phyloP scores from a whole-genome alignment of 2,797 vertebrate species.

The Manis pentadactyla region DNA sequence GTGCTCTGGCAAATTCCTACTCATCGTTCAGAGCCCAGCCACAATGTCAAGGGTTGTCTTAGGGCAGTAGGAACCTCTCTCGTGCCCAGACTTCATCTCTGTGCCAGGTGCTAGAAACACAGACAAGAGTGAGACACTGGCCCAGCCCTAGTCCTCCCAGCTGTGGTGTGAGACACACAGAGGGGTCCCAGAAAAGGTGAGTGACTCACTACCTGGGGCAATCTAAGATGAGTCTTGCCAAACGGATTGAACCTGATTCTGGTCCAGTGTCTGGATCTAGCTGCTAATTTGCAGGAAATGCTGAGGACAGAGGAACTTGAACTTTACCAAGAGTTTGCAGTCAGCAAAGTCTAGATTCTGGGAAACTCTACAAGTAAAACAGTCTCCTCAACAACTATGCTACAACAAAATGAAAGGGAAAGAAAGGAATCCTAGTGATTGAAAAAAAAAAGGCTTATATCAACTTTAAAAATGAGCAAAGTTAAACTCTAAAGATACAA shows the following conservation, averaged over 20 bases:
- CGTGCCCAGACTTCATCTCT: neutral
- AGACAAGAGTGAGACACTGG: neutral
- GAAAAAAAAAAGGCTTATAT: neutral
- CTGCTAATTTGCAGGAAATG: neutral
- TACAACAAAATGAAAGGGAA: neutral
- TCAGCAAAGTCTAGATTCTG: neutral
- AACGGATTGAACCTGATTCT: neutral
- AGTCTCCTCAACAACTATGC: neutral
- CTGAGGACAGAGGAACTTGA: neutral
- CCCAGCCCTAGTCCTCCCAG: neutral
- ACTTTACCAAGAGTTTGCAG: neutral
- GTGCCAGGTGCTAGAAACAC: neutral
- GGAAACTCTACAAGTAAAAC: neutral
- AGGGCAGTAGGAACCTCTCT: neutral
- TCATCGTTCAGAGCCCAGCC: neutral
- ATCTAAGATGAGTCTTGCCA: neutral
- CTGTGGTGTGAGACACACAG: neutral
- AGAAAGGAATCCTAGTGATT: neutral
- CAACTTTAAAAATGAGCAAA: neutral
- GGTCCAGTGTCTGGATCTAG: neutral
- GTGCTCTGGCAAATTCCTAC: neutral
- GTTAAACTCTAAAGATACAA: neutral
- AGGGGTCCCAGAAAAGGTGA: neutral
- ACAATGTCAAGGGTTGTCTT: neutral
- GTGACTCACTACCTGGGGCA: neutral